phyloP scores from a whole-genome alignment of 37 sponge, comb jelly and placozoan genomes.

The Beroe forskalii region DNA sequence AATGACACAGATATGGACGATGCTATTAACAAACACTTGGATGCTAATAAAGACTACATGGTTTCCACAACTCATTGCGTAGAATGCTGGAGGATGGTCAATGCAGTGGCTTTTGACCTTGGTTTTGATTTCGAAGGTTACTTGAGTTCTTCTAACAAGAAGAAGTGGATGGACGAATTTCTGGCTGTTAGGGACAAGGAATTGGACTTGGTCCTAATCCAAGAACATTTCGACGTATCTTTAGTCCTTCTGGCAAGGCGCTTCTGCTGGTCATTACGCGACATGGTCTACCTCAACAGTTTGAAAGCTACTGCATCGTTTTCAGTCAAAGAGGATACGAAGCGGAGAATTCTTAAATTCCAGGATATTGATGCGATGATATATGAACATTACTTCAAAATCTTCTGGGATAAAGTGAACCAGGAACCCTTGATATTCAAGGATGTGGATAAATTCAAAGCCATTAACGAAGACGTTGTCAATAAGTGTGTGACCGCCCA shows the following conservation, averaged over 20 bases:
- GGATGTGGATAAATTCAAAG: too few species aligned
- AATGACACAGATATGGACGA: neutral
- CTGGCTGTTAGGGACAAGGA: neutral
- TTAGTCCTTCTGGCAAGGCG: neutral
- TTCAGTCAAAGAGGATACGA: neutral
- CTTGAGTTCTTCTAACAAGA: neutral
- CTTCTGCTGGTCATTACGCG: neutral
- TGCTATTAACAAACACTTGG: neutral
- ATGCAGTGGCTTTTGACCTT: neutral
- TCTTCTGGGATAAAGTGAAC: conserved; percentile 68
- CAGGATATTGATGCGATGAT: conserved; percentile 17
- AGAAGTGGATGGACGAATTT: neutral
- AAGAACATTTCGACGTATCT: neutral
- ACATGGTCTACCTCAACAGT: conserved; percentile 1
- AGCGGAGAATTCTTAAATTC: neutral
- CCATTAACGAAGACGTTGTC: too few species aligned
- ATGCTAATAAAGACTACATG: neutral
- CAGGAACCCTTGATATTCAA: too few species aligned
- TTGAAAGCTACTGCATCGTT: neutral
- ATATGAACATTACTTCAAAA: conserved; percentile 67
- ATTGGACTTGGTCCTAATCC: neutral
- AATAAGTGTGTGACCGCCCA: too few species aligned
- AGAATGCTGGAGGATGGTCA: neutral
- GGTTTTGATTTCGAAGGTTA: conserved; percentile 13
- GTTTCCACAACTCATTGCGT: neutral